Percentiles rank a stretch among this genome's conserved stretches.
phyloP scores from a whole-genome alignment of 2,888 invertebrate genomes.

The Mesorhabditis belari region DNA sequence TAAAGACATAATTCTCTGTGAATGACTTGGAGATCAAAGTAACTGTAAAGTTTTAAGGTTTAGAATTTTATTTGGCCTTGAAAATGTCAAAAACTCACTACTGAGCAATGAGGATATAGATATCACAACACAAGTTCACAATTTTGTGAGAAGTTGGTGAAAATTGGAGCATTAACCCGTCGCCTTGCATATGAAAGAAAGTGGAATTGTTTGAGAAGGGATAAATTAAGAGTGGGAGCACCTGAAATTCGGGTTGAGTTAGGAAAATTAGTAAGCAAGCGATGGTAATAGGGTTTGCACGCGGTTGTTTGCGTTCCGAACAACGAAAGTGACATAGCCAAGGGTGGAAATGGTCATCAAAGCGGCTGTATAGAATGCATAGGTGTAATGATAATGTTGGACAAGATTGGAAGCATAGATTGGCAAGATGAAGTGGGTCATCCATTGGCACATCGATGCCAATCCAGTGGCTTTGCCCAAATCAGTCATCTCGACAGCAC shows the following conservation, averaged over 20 bases:
- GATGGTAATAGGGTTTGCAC: conserved; percentile 43
- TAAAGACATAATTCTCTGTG: too few species aligned
- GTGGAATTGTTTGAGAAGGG: background rate
- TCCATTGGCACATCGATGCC: conserved; percentile 50
- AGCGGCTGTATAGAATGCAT: conserved; percentile 51
- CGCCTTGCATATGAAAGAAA: background rate
- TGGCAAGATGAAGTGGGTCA: conserved; percentile 50
- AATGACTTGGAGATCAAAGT: too few species aligned
- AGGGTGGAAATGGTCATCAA: conserved; percentile 35
- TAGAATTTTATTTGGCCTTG: too few species aligned
- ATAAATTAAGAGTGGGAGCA: background rate
- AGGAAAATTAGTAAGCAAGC: conserved; percentile 11
- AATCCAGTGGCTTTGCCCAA: conserved; percentile 52
- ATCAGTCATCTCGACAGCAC: conserved; percentile 48
- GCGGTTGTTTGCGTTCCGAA: conserved; percentile 46
- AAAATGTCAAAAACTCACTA: too few species aligned
- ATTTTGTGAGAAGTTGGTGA: too few species aligned
- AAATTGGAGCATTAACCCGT: too few species aligned
- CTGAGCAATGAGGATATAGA: too few species aligned
- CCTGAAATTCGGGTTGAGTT: background rate
- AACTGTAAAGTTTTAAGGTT: too few species aligned
- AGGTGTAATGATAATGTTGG: conserved; percentile 48
- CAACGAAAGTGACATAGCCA: conserved; percentile 40
- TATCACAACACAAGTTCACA: too few species aligned
- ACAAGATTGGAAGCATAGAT: conserved; percentile 48